phyloP scores from a whole-genome alignment of 2,888 invertebrate genomes.

The Epinotia bilunana region DNA sequence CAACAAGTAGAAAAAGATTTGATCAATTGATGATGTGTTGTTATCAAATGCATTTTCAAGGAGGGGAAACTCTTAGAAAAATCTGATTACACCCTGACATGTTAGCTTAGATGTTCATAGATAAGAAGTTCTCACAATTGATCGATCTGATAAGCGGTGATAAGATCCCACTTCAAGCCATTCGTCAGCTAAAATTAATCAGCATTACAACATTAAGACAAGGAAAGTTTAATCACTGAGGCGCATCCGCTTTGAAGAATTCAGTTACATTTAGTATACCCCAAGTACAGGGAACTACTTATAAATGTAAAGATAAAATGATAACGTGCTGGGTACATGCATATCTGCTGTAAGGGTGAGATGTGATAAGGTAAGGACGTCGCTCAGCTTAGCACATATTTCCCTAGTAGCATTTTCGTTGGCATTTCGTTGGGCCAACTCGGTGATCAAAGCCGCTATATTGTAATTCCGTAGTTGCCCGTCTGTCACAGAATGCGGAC shows the following conservation, averaged over 20 bases:
- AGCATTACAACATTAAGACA: conserved; percentile 23
- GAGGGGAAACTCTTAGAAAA: neutral
- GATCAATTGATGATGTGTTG: neutral
- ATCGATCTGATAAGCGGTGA: conserved; percentile 13
- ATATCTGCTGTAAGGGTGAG: neutral
- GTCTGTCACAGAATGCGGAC: too few relatives aligned
- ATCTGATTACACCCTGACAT: neutral
- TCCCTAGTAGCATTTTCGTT: too few relatives aligned
- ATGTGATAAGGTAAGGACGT: too few relatives aligned
- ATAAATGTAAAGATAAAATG: conserved; percentile 8
- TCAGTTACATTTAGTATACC: neutral
- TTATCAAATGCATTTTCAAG: neutral
- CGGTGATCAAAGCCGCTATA: too few relatives aligned
- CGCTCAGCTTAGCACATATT: too few relatives aligned
- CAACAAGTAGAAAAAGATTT: neutral
- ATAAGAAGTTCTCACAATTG: conserved; percentile 8
- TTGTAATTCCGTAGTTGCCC: too few relatives aligned
- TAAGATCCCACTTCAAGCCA: conserved; percentile 16
- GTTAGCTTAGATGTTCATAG: neutral
- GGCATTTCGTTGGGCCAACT: too few relatives aligned
- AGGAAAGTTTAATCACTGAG: conserved; percentile 16
- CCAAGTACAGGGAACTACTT: conserved; percentile 17
- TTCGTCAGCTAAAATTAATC: conserved; percentile 21
- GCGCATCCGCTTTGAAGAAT: conserved; percentile 20
- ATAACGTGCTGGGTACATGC: neutral